Conservation (phyloP, 2,797 vertebrate species). For the Alectoris magna region DNA sequence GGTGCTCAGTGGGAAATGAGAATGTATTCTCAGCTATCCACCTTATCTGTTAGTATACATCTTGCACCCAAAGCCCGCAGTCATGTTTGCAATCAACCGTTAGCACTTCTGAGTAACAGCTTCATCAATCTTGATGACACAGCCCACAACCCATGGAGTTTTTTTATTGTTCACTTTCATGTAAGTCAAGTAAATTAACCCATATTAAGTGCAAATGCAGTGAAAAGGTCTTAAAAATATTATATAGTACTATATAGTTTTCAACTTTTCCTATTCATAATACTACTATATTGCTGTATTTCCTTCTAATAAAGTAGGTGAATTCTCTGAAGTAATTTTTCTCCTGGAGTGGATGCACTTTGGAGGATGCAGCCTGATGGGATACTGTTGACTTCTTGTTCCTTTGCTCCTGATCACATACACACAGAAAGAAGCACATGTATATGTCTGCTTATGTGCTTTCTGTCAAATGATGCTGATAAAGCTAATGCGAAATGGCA, state of each 20-base stretch:
- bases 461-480: not conserved
- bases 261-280: not conserved
- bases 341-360: not conserved
- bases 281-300: not conserved
- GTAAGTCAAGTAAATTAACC: not conserved
- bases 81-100: not conserved
- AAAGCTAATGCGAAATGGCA: not conserved
- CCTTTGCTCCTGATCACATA: not conserved
- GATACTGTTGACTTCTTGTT: not conserved
- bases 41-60: not conserved
- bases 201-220: not conserved
- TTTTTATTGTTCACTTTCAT: not conserved
- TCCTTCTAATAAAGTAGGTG: not conserved
- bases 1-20: not conserved
- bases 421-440: not conserved
- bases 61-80: not conserved
- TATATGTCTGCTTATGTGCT: not conserved
- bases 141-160: rapidly evolving
- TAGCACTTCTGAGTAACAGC: not conserved
- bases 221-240: not conserved
- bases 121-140: not conserved
- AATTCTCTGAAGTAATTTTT: not conserved
- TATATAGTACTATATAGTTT: not conserved
- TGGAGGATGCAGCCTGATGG: not conserved
- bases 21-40: not conserved